A percentile compares a stretch with the other conserved stretches of the same genome.
phyloP scores from a whole-genome alignment of 1,140 invertebrate genomes.

The Drosophila trapezifrons region DNA sequence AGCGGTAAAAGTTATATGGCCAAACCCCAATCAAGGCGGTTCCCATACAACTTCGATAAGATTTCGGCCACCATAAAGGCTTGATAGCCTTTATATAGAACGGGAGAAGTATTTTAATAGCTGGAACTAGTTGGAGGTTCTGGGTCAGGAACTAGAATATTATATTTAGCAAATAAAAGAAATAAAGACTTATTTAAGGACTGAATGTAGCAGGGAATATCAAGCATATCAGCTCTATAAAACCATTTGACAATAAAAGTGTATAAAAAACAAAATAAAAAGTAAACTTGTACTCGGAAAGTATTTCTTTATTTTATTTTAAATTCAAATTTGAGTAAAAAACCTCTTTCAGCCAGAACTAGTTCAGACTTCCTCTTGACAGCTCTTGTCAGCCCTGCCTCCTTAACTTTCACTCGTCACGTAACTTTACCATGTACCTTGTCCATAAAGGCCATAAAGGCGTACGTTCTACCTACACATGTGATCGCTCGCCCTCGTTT shows the following conservation, averaged over 20 bases:
- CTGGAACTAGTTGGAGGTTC: not conserved
- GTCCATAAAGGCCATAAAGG: conserved; percentile 1
- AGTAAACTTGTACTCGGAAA: not conserved
- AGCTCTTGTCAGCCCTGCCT: not conserved
- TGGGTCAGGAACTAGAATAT: not conserved
- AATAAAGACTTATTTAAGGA: not conserved
- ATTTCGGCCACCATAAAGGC: conserved; percentile 16
- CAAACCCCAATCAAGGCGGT: conserved; percentile 20
- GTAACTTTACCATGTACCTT: not conserved
- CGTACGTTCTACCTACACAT: conserved; percentile 6
- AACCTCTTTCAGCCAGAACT: not conserved
- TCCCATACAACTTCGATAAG: conserved; percentile 25
- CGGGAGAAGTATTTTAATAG: conserved; percentile 6
- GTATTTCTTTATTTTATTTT: not conserved
- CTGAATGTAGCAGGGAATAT: not conserved
- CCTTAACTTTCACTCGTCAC: conserved; percentile 18
- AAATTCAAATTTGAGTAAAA: not conserved
- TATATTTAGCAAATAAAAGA: not conserved
- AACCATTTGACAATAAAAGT: no score
- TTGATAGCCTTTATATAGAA: conserved; percentile 29
- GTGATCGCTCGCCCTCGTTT: conserved; percentile 20
- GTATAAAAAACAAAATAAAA: not conserved
- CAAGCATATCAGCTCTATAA: no score
- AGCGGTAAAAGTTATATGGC: conserved; percentile 14
- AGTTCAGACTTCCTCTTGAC: not conserved